A percentile compares a stretch with the other conserved stretches of the same genome.
These are phyloP conservation scores for Drosophila koepferae DNA, from an alignment of 2,888 invertebrate genomes.

Conservation along the genomic window DNA sequence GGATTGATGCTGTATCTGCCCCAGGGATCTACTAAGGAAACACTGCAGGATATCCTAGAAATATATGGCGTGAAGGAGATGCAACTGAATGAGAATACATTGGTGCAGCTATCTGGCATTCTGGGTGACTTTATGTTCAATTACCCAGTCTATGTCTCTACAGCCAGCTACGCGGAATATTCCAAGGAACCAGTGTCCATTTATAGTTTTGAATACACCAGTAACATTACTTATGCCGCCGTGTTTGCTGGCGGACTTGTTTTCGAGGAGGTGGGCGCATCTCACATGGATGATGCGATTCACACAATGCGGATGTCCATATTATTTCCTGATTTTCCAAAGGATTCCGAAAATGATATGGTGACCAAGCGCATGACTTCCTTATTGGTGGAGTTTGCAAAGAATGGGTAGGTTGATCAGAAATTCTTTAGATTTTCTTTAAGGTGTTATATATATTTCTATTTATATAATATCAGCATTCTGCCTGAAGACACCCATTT, in stretches of 20 bases:
- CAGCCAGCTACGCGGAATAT: constrained; percentile 53
- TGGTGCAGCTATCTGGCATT: constrained; percentile 70
- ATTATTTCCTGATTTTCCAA: constrained; percentile 78
- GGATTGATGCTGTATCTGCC: constrained; percentile 59
- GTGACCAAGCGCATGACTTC: constrained; percentile 83
- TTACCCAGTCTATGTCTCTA: constrained; percentile 83
- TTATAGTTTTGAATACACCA: constrained; percentile 85
- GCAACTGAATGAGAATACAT: constrained; percentile 60
- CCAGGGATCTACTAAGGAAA: not conserved
- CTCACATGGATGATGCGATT: constrained; percentile 86
- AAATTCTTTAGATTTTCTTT: not conserved
- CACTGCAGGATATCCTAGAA: constrained; percentile 32
- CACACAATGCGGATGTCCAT: constrained; percentile 85
- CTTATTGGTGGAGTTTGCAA: constrained; percentile 85
- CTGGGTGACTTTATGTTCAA: constrained; percentile 85
- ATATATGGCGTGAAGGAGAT: constrained; percentile 52
- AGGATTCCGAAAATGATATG: constrained; percentile 77
- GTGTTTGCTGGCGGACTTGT: constrained; percentile 51
- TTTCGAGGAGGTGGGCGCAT: constrained; percentile 70
- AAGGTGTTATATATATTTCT: not conserved
- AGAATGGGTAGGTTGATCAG: constrained; percentile 83
- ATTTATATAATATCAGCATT: constrained; percentile 22
- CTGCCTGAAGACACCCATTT: constrained; percentile 28
- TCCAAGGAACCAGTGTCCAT: constrained; percentile 81
- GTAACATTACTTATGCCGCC: constrained; percentile 76